Base-by-base conservation (phyloP, 2,888 invertebrate genomes). In the Pantelozetes paolii region DNA sequence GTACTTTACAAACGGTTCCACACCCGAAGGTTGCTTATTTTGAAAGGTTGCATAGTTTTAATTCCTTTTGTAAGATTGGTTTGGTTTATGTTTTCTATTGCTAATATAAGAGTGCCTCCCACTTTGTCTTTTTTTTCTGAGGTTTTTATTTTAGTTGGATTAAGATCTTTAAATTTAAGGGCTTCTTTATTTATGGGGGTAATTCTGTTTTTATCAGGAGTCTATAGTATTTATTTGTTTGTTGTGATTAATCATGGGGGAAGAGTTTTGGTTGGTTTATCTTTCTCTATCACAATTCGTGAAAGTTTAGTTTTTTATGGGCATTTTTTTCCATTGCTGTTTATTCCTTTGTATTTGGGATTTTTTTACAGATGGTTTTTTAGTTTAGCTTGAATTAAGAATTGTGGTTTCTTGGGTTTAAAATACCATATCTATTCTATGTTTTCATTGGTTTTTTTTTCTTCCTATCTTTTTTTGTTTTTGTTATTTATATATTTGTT, bases 101-200 rank as follows among this genome's bases (percentile, higher is more conserved):
- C 64, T 23, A 71, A 71, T 28, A 42, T 71, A 20, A 28, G 71
- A 6, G 48, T 71, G 1, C 71, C 71, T 2, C 71, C 71, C 5
- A 64, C 15, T 23, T 45, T 71, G 2, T 71, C 71, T 28, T 71
- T 71, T 71, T 71, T 50, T 67, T 69, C 64, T 71, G 71, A 71
- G 62, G 62, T 71, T 45, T 20, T n/a, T 40, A 71, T 71, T 71
- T 13, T 71, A 9, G 23, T n/a, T 23, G n/a, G 42, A 8, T 64
- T 71, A 8, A n/a, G 5, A 9, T n/a, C 2, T 71, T 40, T 71
- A 11, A 8, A 18, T 71, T 71, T 26, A 57, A 18, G 64, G 8
- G 36, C 30, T 40, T 71, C 11, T 36, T 42, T 71, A 9, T 64
- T 64, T 50, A 23, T 50, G 3, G 23, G 50, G 50, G 50, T 50